Base-by-base conservation (phyloP, 2,888 invertebrate genomes). In the Tinea trinotella region DNA sequence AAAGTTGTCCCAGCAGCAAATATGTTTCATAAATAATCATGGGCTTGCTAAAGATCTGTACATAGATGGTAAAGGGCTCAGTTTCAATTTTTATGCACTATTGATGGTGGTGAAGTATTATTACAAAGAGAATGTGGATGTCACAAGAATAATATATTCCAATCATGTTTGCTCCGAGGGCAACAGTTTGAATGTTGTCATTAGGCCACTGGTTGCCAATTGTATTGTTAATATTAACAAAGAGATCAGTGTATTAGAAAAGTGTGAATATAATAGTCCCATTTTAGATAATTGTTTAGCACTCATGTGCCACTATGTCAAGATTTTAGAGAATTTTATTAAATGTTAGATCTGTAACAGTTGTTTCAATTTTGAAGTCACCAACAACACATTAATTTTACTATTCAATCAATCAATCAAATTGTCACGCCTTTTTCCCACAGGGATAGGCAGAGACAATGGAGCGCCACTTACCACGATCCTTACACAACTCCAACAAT, bases 21-120 rank as follows among this genome's bases (percentile, higher is more conserved):
- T 88, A 56, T 85, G 88, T 58, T 93, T 92, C 71, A 87, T 93
- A 54, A 76, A 76, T 56, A 88, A 85, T 54, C 90, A 91, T 67
- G 76, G 87, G 59, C 83, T 93, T 24, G 68, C 86, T 63, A 83
- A 88, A 64, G 87, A 89, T 64, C 83, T 93, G 71, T 90, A 90
- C 65, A 87, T 93, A 52, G 88, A 88, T 61, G 65, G 69, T 4
- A 76, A 87, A 60, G 92, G 92, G 17, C 70, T 90, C 53, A 93
- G 91, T 64, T 92, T 92, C 66, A 91, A 91, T 75, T 87, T 93
- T 40, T 84, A 82, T 70, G 84, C 84, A 46, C 62, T 85, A 50
- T 64, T 85, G 34, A 74, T 83, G 76, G 83, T 83, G 57, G 76
- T 82, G 13, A 82, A 82, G 58, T 81, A 81, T 62, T 85, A 71